Evolutionary conservation across 2,888 invertebrate genomes (phyloP).

Genomic region (Heliconius aoede): DNA sequence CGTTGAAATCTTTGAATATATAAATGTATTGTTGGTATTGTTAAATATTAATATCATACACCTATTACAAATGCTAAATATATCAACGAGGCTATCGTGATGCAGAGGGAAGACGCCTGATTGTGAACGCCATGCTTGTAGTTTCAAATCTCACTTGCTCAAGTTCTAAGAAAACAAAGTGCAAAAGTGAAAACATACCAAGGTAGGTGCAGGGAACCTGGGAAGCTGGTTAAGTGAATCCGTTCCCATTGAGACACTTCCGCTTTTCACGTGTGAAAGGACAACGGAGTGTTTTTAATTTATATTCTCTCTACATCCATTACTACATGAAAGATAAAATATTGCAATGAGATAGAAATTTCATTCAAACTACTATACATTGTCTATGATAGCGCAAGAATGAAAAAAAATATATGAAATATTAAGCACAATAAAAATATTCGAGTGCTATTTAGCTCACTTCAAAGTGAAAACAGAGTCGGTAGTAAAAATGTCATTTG

Average conservation of each 20-base stretch:
- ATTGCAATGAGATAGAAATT: neutral
- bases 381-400: conserved; percentile 6
- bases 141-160: too few relatives aligned
- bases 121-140: too few relatives aligned
- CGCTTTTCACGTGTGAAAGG: too few relatives aligned
- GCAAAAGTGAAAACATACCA: too few relatives aligned
- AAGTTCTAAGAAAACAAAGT: too few relatives aligned
- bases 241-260: too few relatives aligned
- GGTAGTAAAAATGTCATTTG: conserved; percentile 58
- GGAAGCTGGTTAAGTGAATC: too few relatives aligned
- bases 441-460: conserved; percentile 42
- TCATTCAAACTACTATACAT: neutral
- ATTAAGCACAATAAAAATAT: conserved; percentile 35
- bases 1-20: neutral
- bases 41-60: too few relatives aligned
- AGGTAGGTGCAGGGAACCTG: too few relatives aligned
- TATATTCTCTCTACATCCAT: neutral
- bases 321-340: neutral
- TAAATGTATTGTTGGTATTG: neutral
- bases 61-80: too few relatives aligned
- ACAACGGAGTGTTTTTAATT: neutral
- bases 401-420: conserved; percentile 28
- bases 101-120: too few relatives aligned
- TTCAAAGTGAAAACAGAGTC: conserved; percentile 47
- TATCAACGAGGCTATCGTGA: too few relatives aligned